Conservation (phyloP, 2,888 invertebrate genomes). For the Lasiommata megera region DNA sequence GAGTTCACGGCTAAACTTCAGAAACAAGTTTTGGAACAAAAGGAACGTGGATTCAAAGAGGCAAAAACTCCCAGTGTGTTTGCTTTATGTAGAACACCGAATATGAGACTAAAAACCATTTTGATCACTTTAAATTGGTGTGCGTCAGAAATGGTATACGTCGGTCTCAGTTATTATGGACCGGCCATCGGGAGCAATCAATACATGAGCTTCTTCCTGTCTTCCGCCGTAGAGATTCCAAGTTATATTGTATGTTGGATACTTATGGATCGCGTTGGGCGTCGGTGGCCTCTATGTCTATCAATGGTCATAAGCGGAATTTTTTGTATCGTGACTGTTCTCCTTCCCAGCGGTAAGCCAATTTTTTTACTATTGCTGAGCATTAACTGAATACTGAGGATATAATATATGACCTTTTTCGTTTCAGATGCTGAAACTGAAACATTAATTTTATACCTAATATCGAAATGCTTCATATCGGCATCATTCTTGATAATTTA, state of each 20-base stretch:
- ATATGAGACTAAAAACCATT: slow-evolving; percentile 93
- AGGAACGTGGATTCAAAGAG: slow-evolving; percentile 73
- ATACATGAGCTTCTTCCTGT: slow-evolving; percentile 93
- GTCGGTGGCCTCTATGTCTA: slow-evolving; percentile 93
- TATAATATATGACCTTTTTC: background rate
- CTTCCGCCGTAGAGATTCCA: slow-evolving; percentile 93
- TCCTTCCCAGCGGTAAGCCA: slow-evolving; percentile 87
- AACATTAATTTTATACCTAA: slow-evolving; percentile 88
- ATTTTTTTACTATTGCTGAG: background rate
- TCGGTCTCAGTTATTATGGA: slow-evolving; percentile 95
- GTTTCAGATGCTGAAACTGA: slow-evolving; percentile 86
- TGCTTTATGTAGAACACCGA: slow-evolving; percentile 89
- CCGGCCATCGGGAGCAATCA: slow-evolving; percentile 93
- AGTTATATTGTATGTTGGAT: slow-evolving; percentile 94
- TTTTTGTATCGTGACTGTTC: slow-evolving; percentile 91
- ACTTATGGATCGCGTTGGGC: slow-evolving; percentile 92
- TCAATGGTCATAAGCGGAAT: slow-evolving; percentile 93
- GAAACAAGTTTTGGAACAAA: slow-evolving; percentile 85
- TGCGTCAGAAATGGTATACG: slow-evolving; percentile 95
- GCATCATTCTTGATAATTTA: slow-evolving; percentile 95
- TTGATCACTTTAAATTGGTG: slow-evolving; percentile 95
- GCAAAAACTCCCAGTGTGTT: slow-evolving; percentile 76
- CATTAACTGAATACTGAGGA: no score
- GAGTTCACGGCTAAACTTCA: slow-evolving; percentile 87
- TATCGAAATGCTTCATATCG: slow-evolving; percentile 94